Conservation (phyloP, 2,113 vertebrate genomes). For the Theristicus caerulescens region DNA sequence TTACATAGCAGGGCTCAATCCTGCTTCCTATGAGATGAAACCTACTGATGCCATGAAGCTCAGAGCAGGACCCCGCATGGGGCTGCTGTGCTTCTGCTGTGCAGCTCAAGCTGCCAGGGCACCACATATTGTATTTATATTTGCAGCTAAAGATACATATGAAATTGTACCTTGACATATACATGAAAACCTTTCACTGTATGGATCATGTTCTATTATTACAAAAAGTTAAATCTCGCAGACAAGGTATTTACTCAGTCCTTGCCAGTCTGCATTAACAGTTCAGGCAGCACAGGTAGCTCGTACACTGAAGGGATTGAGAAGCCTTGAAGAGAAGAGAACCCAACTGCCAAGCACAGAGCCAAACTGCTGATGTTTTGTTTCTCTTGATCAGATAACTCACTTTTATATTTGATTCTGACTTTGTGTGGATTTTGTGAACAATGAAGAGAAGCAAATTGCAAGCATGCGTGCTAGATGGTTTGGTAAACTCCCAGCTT, state of each 20-base stretch:
- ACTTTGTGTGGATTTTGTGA: constrained; percentile 28
- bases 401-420: constrained; percentile 22
- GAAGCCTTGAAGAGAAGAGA: not conserved
- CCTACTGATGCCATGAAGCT: not conserved
- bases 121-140: not conserved
- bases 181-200: not conserved
- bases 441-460: constrained; percentile 50
- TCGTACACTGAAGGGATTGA: not conserved
- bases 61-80: not conserved
- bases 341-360: not conserved
- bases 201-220: not conserved
- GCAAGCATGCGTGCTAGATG: not conserved
- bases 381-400: constrained; percentile 11
- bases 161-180: not conserved
- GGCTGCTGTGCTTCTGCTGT: not conserved
- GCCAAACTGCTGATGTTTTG: not conserved
- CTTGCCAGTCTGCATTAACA: not conserved
- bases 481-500: not conserved
- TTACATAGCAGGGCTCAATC: not conserved
- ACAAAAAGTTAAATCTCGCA: not conserved
- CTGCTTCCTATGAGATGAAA: not conserved
- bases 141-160: not conserved
- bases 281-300: not conserved
- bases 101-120: not conserved
- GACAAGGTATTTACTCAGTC: not conserved